Percentiles rank a stretch among this genome's conserved stretches.
Evolutionary conservation across 1,140 invertebrate species (phyloP).

Genomic region (Drosophila orena): DNA sequence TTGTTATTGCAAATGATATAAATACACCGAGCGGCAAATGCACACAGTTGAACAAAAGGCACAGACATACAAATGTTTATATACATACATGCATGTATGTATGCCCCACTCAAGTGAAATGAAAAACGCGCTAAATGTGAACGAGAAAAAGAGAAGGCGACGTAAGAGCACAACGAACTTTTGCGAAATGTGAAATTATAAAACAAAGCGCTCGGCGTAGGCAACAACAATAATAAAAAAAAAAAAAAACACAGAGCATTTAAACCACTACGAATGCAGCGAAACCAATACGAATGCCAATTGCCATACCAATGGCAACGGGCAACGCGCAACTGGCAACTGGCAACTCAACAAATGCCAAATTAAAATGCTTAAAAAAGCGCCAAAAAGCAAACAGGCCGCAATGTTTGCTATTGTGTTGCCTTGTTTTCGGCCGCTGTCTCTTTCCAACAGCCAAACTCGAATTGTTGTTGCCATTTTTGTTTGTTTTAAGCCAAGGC

Average conservation of each 20-base stretch:
- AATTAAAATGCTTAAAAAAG: slow-evolving; percentile 66
- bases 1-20: slow-evolving; percentile 79
- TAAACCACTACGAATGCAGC: slow-evolving; percentile 4
- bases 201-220: slow-evolving; percentile 54
- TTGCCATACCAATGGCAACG: slow-evolving; percentile 11
- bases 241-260: slow-evolving; percentile 1
- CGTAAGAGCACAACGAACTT: slow-evolving; percentile 80
- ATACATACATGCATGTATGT: not conserved
- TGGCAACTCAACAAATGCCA: slow-evolving; percentile 37
- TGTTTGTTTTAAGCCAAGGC: slow-evolving; percentile 50
- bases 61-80: slow-evolving; percentile 4
- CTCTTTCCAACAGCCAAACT: slow-evolving; percentile 6
- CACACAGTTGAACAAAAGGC: slow-evolving; percentile 5
- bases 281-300: slow-evolving; percentile 9
- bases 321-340: slow-evolving; percentile 8
- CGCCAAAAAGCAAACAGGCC: slow-evolving; percentile 42
- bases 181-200: slow-evolving; percentile 78
- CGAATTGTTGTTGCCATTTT: slow-evolving; percentile 23
- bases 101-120: slow-evolving; percentile 20
- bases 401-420: slow-evolving; percentile 46
- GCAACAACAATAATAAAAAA: slow-evolving; percentile 9
- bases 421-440: slow-evolving; percentile 1
- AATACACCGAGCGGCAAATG: slow-evolving; percentile 28
- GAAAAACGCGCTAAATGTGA: slow-evolving; percentile 49
- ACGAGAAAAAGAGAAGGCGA: slow-evolving; percentile 38